Base-by-base conservation (phyloP, 1,140 invertebrate genomes). In the Pseudomyrmex sp. region DNA sequence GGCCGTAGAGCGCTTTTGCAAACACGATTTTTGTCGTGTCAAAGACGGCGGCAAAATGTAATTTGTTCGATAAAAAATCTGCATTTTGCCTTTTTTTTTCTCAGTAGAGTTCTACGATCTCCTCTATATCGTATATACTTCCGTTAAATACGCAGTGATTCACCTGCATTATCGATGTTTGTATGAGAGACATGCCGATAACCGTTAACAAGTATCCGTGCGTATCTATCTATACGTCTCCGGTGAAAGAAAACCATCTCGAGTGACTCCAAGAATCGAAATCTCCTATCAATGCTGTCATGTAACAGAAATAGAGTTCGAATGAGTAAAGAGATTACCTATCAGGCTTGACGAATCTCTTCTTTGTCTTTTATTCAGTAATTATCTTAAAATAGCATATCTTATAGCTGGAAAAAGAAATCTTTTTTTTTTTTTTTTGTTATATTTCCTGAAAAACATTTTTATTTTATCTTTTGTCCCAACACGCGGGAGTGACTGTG, bases 241-340 rank as follows among this genome's bases (percentile, higher is more conserved):
- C 48, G 54, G 48, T 52, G 7, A 12, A 23, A 23, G 20, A 70
- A 58, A 79, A 70, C 7, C 61, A 1, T 58, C 44, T 58, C 12
- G 18, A 46, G 15, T 20, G 9, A 46, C 54, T 80, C 76, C 26
- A 18, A 50, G 66, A 79, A 80, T 59, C 54, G n/a, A n/a, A 46
- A 79, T 72, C 12, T 59, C 20, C 54, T 48, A 80, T 76, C 74
- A 4, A 10, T 26, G 44, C 20, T 58, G 18, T 61, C 66, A 79
- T 13, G 15, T 35, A 20, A 56, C 52, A 44, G 69, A 54, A 79
- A 79, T 79, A 79, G 75, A 79, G 58, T 70, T 59, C 23, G 12
- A 77, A 48, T 48, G 23, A 61, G 20, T 23, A 7, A 10, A 48
- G 13, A 68, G 48, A 68, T 68, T 15, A 15, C 35, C 35, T 35